These are phyloP conservation scores for Eupithecia pulchellata DNA, from an alignment of 2,888 invertebrate species.

Conservation along the genomic window DNA sequence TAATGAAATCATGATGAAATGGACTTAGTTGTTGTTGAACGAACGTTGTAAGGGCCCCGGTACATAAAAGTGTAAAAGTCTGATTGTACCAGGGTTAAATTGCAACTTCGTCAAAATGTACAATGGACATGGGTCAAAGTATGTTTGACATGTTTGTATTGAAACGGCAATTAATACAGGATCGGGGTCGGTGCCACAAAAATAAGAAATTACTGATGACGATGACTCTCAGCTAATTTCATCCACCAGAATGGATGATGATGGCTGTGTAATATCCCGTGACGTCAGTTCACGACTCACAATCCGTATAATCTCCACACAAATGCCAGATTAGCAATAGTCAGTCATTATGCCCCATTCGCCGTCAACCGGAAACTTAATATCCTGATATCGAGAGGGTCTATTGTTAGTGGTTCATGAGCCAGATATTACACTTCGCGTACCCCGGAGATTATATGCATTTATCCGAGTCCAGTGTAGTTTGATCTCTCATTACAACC, in stretches of 20 bases:
- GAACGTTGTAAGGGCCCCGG: too few species aligned
- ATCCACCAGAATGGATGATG: not conserved
- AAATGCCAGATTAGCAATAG: constrained; percentile 44
- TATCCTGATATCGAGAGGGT: constrained; percentile 73
- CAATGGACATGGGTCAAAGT: too few species aligned
- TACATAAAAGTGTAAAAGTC: too few species aligned
- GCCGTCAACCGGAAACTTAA: constrained; percentile 75
- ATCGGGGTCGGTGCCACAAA: too few species aligned
- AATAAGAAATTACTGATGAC: not conserved
- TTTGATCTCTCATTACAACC: constrained; percentile 35
- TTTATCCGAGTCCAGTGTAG: constrained; percentile 28
- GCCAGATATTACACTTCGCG: constrained; percentile 56
- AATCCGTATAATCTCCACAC: constrained; percentile 20
- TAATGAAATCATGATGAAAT: too few species aligned
- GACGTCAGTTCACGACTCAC: not conserved
- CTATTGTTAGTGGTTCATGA: constrained; percentile 61
- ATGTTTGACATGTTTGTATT: too few species aligned
- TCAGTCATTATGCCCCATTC: constrained; percentile 47
- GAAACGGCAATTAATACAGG: too few species aligned
- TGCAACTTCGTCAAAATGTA: too few species aligned
- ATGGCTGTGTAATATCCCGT: not conserved
- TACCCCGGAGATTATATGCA: constrained; percentile 40
- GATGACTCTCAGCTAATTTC: not conserved
- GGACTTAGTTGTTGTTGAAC: too few species aligned
- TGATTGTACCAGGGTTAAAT: too few species aligned